A percentile compares a stretch with the other conserved stretches of the same genome.
These are phyloP conservation scores for Dromiciops gliroides DNA, from an alignment of 2,113 vertebrate species.

Conservation along the genomic window DNA sequence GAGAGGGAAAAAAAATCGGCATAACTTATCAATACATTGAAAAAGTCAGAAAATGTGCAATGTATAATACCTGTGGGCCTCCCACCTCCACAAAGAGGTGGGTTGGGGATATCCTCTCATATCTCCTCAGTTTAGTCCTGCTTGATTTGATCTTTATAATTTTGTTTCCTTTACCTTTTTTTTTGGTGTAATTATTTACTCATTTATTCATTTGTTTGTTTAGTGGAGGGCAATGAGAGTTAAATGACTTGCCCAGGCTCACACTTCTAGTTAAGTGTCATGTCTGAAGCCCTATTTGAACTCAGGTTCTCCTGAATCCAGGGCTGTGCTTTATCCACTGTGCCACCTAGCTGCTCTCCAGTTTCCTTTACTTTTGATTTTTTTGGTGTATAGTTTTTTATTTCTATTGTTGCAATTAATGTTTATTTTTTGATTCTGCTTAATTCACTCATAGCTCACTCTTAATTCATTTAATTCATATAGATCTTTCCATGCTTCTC, in stretches of 20 bases:
- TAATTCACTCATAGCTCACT: no score
- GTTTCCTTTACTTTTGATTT: background rate
- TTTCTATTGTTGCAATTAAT: background rate
- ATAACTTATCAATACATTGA: background rate
- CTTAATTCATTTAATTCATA: background rate
- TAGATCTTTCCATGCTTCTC: background rate
- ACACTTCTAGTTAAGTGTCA: no score
- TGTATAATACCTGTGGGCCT: background rate
- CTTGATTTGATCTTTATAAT: background rate
- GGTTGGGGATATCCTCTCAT: background rate
- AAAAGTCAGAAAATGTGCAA: background rate
- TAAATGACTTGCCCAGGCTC: no score
- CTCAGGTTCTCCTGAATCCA: no score
- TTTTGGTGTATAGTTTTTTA: background rate
- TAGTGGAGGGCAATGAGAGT: no score
- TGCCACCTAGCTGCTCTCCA: no score
- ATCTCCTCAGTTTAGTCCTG: background rate
- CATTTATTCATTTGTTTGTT: no score
- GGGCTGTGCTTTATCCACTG: no score
- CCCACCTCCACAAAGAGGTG: background rate
- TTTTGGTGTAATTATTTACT: no score
- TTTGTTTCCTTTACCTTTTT: background rate
- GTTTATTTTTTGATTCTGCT: background rate
- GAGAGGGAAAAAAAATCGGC: background rate
- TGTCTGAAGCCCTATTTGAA: no score